Percentiles rank a stretch among this genome's conserved stretches.
These are phyloP conservation scores for Himalopsyche phryganea DNA, from an alignment of 1,140 invertebrate species.

Conservation along the genomic window DNA sequence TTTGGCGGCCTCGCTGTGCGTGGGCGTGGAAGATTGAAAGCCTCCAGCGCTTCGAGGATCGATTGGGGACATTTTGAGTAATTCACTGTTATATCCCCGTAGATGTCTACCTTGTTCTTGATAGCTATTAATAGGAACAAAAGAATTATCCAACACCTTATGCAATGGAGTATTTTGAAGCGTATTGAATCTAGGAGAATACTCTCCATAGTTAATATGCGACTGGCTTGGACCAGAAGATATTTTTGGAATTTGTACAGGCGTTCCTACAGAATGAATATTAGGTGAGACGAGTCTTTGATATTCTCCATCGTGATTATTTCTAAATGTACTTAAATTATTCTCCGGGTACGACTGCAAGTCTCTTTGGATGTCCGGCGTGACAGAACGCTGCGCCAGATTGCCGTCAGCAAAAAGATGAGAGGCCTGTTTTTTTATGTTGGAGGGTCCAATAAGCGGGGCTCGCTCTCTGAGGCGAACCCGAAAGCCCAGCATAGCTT, in stretches of 20 bases:
- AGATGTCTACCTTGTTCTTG: conserved; percentile 6
- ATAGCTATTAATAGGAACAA: conserved; percentile 11
- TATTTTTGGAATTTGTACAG: too few relatives aligned
- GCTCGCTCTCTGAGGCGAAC: background rate
- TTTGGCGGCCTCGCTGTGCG: conserved; percentile 45
- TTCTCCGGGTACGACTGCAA: conserved; percentile 30
- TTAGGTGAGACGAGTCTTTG: too few relatives aligned
- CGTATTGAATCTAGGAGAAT: too few relatives aligned
- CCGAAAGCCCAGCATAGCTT: background rate
- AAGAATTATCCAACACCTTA: conserved; percentile 4
- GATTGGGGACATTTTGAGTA: conserved; percentile 60
- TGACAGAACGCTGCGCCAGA: conserved; percentile 52
- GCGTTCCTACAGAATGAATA: too few relatives aligned
- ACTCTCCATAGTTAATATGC: too few relatives aligned
- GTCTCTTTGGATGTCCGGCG: conserved; percentile 56
- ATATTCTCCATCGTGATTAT: too few relatives aligned
- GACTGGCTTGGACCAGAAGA: background rate
- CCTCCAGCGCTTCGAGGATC: conserved; percentile 53
- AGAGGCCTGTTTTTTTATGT: conserved; percentile 28
- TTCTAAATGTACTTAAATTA: background rate
- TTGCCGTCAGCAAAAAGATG: conserved; percentile 36
- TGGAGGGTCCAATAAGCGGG: conserved; percentile 47
- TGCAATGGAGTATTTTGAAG: background rate
- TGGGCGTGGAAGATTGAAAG: conserved; percentile 61
- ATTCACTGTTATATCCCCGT: conserved; percentile 37